These are phyloP conservation scores for Hoplias malabaricus DNA, from an alignment of 2,113 vertebrate species.

Conservation along the genomic window DNA sequence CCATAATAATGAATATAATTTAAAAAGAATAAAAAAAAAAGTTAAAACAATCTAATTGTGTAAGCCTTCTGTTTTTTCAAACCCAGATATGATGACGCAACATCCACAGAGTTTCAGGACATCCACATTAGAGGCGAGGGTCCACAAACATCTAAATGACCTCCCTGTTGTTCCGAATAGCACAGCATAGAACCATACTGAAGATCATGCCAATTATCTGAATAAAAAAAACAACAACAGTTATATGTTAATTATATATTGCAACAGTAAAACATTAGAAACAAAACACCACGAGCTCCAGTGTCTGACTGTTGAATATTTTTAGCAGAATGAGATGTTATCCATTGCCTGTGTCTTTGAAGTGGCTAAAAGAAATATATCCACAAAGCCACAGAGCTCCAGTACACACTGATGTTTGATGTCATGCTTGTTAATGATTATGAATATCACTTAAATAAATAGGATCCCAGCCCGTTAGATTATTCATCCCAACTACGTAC, in stretches of 20 bases:
- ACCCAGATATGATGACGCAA: background rate
- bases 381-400: too few species aligned
- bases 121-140: background rate
- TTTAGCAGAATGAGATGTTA: too few species aligned
- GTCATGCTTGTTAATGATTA: too few species aligned
- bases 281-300: background rate
- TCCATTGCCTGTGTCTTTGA: too few species aligned
- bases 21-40: constrained; percentile 12
- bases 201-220: constrained; percentile 96
- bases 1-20: constrained; percentile 15
- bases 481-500: constrained; percentile 78
- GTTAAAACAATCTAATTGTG: constrained; percentile 25
- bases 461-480: too few species aligned
- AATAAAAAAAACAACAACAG: constrained; percentile 37
- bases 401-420: too few species aligned
- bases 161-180: constrained; percentile 88
- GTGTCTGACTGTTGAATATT: too few species aligned
- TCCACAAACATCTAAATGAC: constrained; percentile 77
- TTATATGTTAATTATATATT: background rate
- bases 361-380: too few species aligned
- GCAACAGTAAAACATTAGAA: background rate
- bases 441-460: too few species aligned
- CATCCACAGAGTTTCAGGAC: constrained; percentile 7
- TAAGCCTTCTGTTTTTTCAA: background rate
- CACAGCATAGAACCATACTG: constrained; percentile 97